Percentiles rank a stretch among this genome's conserved stretches.
Evolutionary conservation across 1,140 invertebrate species (phyloP).

Genomic region (Drosophila kohkoa): DNA sequence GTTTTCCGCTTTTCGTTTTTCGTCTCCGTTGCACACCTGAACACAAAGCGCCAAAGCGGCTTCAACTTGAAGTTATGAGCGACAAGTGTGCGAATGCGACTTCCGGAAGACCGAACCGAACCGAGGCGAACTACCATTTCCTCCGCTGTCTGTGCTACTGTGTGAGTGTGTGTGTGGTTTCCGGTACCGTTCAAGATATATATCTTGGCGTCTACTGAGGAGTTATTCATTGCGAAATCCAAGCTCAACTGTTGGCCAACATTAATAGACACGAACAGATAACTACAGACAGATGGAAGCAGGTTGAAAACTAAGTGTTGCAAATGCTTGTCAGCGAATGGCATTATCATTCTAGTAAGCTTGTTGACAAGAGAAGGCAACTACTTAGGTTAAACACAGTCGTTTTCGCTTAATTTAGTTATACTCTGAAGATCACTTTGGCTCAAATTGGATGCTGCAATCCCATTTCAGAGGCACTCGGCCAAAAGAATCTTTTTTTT

Average conservation of each 20-base stretch:
- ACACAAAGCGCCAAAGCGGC: constrained; percentile 55
- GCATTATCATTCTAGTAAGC: constrained; percentile 34
- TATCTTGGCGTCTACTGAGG: constrained; percentile 42
- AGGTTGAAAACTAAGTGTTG: background rate
- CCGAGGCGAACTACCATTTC: constrained; percentile 15
- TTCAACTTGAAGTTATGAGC: constrained; percentile 77
- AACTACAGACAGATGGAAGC: background rate
- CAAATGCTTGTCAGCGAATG: constrained; percentile 14
- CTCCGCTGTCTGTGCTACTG: background rate
- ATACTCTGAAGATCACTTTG: constrained; percentile 14
- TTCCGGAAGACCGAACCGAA: constrained; percentile 41
- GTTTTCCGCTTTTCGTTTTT: constrained; percentile 17
- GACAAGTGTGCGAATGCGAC: constrained; percentile 79
- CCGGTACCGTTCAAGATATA: constrained; percentile 50
- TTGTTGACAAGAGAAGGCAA: constrained; percentile 1
- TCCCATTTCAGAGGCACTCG: constrained; percentile 22
- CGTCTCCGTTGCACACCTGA: constrained; percentile 69
- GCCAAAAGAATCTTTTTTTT: constrained; percentile 8
- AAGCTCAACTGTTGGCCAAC: constrained; percentile 28
- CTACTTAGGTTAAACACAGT: background rate
- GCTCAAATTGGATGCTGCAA: constrained; percentile 22
- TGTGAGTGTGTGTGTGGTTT: constrained; percentile 30
- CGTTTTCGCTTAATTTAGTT: constrained; percentile 24
- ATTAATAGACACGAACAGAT: constrained; percentile 39
- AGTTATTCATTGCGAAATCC: constrained; percentile 43